Evolutionary conservation across 2,113 vertebrate genomes (phyloP).

Genomic region (Psephotus haematonotus): DNA sequence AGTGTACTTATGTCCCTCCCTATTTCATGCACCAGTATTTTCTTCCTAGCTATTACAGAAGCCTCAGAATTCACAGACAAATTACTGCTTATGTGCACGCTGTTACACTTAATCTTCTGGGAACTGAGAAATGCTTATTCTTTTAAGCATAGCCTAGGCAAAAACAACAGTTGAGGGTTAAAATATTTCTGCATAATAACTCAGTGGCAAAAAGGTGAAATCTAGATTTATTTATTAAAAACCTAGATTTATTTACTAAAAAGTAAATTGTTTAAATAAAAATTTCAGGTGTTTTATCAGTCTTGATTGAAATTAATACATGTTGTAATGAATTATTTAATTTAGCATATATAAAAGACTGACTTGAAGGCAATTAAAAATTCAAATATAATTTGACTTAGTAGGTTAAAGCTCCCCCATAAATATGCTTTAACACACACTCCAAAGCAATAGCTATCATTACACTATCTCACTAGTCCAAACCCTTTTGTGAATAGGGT

Average conservation of each 20-base stretch:
- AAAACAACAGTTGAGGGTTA: not conserved
- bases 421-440: not conserved
- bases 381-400: not conserved
- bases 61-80: not conserved
- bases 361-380: not conserved
- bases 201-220: not conserved
- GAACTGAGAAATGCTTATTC: not conserved
- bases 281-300: not conserved
- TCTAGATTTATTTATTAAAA: not conserved
- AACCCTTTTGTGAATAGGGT: not conserved
- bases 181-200: not conserved
- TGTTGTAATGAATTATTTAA: not conserved
- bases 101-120: not conserved
- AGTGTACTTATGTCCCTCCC: not conserved
- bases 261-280: not conserved
- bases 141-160: not conserved
- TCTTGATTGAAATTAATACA: not conserved
- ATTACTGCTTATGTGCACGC: not conserved
- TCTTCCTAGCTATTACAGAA: not conserved
- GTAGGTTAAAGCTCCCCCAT: not conserved
- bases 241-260: not conserved
- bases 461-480: not conserved
- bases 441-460: not conserved
- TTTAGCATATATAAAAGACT: not conserved
- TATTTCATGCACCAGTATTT: not conserved